Evolutionary conservation across 2,113 vertebrate species (phyloP).

Genomic region (Dasyurus viverrinus): DNA sequence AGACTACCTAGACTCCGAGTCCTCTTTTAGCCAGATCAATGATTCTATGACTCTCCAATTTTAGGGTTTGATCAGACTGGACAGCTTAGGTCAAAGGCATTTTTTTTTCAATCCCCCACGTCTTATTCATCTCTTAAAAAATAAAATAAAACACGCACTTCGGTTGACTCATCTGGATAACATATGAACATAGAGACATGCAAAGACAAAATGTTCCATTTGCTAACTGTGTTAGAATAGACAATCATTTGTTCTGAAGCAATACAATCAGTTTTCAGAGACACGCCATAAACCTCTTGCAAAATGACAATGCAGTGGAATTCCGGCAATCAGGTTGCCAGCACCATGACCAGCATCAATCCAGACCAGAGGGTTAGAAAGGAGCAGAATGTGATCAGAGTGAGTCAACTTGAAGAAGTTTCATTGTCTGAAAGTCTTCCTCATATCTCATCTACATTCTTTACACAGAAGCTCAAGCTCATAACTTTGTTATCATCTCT

Average conservation of each 20-base stretch:
- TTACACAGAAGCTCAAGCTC: not conserved
- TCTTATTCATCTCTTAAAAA: conserved; percentile 42
- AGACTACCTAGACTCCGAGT: not conserved
- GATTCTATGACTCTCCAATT: not conserved
- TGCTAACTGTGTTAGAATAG: not conserved
- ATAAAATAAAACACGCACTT: not conserved
- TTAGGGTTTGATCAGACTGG: conserved; percentile 42
- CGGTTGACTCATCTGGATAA: conserved; percentile 58
- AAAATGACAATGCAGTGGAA: not conserved
- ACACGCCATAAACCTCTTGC: conserved; percentile 10
- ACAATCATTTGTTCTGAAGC: not conserved
- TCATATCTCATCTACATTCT: not conserved
- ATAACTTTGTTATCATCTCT: not conserved
- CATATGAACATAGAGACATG: conserved; percentile 26
- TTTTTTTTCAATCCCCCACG: conserved; percentile 17
- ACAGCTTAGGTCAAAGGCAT: conserved; percentile 54
- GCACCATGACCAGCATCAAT: not conserved
- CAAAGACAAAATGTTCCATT: not conserved
- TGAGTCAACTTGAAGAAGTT: not conserved
- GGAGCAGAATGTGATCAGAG: not conserved
- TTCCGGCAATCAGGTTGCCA: not conserved
- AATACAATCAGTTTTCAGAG: not conserved
- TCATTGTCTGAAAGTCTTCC: not conserved
- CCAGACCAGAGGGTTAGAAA: not conserved
- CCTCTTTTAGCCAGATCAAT: not conserved